Conservation (phyloP, 2,113 vertebrate species). For the Notiomystis cincta region DNA sequence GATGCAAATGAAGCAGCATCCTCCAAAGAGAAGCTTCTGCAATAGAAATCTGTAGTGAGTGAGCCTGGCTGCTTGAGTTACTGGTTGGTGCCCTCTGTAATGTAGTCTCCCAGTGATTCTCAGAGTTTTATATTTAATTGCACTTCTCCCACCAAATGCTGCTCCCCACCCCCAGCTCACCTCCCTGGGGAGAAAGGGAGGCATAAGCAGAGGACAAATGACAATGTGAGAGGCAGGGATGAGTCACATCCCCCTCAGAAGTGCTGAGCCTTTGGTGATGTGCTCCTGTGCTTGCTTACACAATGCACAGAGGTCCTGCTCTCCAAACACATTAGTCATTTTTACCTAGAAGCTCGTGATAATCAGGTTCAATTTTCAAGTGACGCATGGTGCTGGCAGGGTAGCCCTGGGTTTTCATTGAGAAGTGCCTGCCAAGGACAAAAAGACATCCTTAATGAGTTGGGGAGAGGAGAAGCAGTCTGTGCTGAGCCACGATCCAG, state of each 20-base stretch:
- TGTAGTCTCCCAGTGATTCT: background rate
- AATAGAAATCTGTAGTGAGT: background rate
- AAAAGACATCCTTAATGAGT: background rate
- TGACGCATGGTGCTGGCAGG: background rate
- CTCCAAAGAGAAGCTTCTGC: background rate
- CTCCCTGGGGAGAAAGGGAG: background rate
- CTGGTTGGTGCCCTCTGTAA: background rate
- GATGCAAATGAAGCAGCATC: background rate
- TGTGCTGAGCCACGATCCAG: background rate
- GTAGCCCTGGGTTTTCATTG: background rate
- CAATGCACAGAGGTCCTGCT: background rate
- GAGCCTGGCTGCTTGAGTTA: background rate
- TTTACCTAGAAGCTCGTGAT: background rate
- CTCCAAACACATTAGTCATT: background rate
- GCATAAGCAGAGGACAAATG: constrained; percentile 1
- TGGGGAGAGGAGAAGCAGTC: background rate
- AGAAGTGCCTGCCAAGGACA: background rate
- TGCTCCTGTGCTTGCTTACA: background rate
- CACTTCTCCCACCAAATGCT: background rate
- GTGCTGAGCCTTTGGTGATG: background rate
- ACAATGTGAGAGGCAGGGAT: background rate
- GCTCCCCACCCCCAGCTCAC: background rate
- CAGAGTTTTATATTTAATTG: background rate
- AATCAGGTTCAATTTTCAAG: background rate
- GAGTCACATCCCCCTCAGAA: constrained; percentile 3